These are phyloP conservation scores for Tyrannus savana DNA, from an alignment of 2,113 vertebrate species.

Conservation along the genomic window DNA sequence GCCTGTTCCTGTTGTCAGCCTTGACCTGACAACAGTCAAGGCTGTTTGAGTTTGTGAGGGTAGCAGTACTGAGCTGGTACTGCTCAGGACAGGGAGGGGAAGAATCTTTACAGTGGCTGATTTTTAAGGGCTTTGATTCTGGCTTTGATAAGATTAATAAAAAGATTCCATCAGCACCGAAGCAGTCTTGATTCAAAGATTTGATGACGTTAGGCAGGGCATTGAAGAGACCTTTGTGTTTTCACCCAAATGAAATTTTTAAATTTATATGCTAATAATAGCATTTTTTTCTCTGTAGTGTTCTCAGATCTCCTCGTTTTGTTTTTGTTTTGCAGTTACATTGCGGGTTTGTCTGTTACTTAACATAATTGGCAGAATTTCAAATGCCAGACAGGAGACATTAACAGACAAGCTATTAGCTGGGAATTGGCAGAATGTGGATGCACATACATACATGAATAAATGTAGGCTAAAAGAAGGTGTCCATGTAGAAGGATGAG, in stretches of 20 bases:
- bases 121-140: neutral
- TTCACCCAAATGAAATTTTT: neutral
- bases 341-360: neutral
- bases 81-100: neutral
- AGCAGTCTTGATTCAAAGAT: fast-evolving
- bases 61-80: neutral
- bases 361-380: neutral
- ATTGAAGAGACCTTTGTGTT: neutral
- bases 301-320: neutral
- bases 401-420: neutral
- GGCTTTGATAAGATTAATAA: neutral
- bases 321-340: neutral
- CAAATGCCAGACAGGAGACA: neutral
- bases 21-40: neutral
- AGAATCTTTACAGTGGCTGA: neutral
- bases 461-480: neutral
- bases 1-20: neutral
- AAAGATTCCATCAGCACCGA: neutral
- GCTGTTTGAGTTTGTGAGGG: neutral
- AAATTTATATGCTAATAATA: neutral
- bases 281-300: neutral
- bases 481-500: neutral
- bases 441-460: neutral
- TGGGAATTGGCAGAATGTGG: neutral
- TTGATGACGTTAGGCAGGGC: neutral